A percentile compares a stretch with the other conserved stretches of the same genome.
These are phyloP conservation scores for Entomobrya multifasciata DNA, from an alignment of 2,888 invertebrate species.

Conservation along the genomic window DNA sequence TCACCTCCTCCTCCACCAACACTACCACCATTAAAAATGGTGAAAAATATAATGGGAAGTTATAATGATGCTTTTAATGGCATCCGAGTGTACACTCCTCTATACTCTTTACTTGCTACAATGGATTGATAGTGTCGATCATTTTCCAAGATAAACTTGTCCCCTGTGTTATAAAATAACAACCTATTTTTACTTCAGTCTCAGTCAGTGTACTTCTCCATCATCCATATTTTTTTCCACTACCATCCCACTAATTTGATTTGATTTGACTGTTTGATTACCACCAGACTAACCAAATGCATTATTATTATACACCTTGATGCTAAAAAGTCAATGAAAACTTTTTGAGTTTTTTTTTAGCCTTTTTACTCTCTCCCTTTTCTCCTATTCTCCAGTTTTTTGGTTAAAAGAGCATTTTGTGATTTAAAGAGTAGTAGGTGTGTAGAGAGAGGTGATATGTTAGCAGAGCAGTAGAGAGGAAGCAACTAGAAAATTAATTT, in stretches of 20 bases:
- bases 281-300: neutral
- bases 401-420: conserved; percentile 6
- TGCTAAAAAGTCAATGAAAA: conserved; percentile 42
- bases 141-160: conserved; percentile 69
- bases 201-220: conserved; percentile 29
- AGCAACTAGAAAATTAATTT: conserved; percentile 49
- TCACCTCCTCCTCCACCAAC: conserved; percentile 6
- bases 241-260: conserved; percentile 67
- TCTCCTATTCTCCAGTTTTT: neutral
- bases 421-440: conserved; percentile 6
- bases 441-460: neutral
- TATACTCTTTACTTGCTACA: conserved; percentile 34
- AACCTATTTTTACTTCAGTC: conserved; percentile 39
- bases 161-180: conserved; percentile 62
- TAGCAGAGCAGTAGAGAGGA: neutral
- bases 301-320: conserved; percentile 39
- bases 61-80: conserved; percentile 71
- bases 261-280: conserved; percentile 69
- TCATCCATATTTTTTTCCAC: conserved; percentile 38
- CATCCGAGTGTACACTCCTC: conserved; percentile 48
- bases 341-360: conserved; percentile 15
- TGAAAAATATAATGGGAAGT: conserved; percentile 66
- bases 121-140: conserved; percentile 67
- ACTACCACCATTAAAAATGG: conserved; percentile 44
- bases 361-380: neutral